These are phyloP conservation scores for Archocentrus centrarchus DNA, from an alignment of 2,113 vertebrate genomes.

Conservation along the genomic window DNA sequence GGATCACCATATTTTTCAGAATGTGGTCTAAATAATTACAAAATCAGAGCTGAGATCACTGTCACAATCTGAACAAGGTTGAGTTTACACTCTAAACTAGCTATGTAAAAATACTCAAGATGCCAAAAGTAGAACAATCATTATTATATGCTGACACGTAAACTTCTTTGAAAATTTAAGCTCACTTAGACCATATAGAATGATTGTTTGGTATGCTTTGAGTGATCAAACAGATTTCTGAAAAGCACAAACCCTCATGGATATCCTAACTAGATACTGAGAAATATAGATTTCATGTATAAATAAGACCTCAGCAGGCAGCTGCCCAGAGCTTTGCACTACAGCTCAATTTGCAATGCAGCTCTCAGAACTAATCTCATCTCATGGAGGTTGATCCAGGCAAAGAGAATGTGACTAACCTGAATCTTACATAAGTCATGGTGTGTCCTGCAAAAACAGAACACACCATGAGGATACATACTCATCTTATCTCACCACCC, in stretches of 20 bases:
- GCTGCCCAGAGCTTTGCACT: constrained; percentile 28
- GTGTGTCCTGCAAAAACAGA: constrained; percentile 7
- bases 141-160: not conserved
- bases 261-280: not conserved
- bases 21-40: too few relatives aligned
- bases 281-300: constrained; percentile 25
- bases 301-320: constrained; percentile 22
- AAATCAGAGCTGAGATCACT: too few relatives aligned
- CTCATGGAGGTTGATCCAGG: constrained; percentile 15
- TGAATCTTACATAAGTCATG: constrained; percentile 33
- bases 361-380: constrained; percentile 48
- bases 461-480: too few relatives aligned
- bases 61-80: not conserved
- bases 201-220: not conserved
- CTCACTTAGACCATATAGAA: not conserved
- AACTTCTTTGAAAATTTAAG: not conserved
- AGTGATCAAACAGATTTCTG: not conserved
- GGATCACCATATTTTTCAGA: not conserved
- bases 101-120: not conserved
- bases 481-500: constrained; percentile 2
- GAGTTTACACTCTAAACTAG: not conserved
- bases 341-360: constrained; percentile 31
- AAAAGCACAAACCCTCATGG: not conserved
- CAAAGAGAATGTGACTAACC: constrained; percentile 26
- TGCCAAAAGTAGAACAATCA: not conserved